Base-by-base conservation (phyloP, 2,888 invertebrate species). In the Scaptomyza caliginosa region DNA sequence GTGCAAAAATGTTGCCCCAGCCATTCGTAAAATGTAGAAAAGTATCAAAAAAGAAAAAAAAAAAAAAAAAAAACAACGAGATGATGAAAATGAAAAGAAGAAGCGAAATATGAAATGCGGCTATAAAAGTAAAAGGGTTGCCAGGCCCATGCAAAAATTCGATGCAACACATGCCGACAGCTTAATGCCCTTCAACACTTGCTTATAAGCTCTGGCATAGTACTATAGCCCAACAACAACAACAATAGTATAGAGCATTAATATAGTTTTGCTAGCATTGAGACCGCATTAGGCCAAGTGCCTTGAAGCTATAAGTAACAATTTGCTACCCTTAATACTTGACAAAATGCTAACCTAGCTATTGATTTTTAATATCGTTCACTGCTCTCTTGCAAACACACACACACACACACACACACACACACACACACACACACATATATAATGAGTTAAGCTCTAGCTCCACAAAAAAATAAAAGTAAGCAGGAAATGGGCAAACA, bases 11-110 rank as follows among this genome's bases (percentile, higher is more conserved):
- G 65, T 69, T 42, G 57, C 42, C 45, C 45, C 28, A 42, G 23
- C 46, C 57, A 67, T 68, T 49, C 63, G 64, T 52, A 62, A 57
- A 65, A 64, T 76, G 60, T 60, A 21, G 42, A 64, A 70, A 46
- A 24, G 48, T 32, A 48, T 50, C 58, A 64, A 49, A 48, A 48
- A 48, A 63, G 57, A 74, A 39, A 58, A 48, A 65, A 62, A 64
- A 51, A 48, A 65, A 62, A 52, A 21, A 55, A 48, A 13, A 16
- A 5, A 7, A 26, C 19, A 63, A n/a, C n/a, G n/a, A n/a, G n/a
- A n/a, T n/a, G n/a, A n/a, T n/a, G n/a, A 68, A 58, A 55, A 64
- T 72, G 58, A 72, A 64, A 52, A 34, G 8, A 16, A 16, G 16
- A 16, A 34, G 30, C 21, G 26, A 64, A 68, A 68, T 58, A 68